Base-by-base conservation (phyloP, 1,140 invertebrate genomes). In the Rhopalosiphum padi region DNA sequence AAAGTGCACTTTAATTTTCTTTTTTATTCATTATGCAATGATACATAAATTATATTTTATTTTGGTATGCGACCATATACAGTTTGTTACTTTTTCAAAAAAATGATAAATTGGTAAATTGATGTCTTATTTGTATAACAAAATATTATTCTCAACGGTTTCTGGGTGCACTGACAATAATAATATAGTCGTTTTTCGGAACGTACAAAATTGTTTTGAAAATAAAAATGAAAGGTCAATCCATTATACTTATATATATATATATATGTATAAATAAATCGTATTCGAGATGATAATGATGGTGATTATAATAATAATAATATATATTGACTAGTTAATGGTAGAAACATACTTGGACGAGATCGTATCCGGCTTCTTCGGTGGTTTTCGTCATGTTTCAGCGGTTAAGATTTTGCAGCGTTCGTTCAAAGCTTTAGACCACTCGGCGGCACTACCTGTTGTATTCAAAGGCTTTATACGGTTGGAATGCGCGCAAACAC, bases 351-450 rank as follows among this genome's bases (percentile, higher is more conserved):
- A 86, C 91, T 37, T 93, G 91, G 23, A 93, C 48, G 18, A 93
- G 91, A 37, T 93, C 35, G 82, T 93, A 93, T 93, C 91, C 91
- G 7, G 91, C 82, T 86, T 93, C 77, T 11, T 93, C 91, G 1
- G 82, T 86, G 3, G 91, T 93, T 93, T 93, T 93, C 25, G 82
- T 55, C 91, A 93, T 93, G 41, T 93, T 41, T 55, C 48, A 4
- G 11, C 8, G 7, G 23, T n/a, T 46, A 41, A 35, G 6, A 77
- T 35, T n/a, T 77, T 6, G 30, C 30, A 77, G 60, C 43, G 23
- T 48, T 37, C 43, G 23, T 48, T 37, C 46, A 51, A 83, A 89
- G 43, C 21, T 30, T 35, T n/a, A 51, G 48, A 51, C 11, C 9
- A 51, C 22, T 92, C 35, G 43, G 18, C 22, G 41, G 46, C 41